Evolutionary conservation across 2,113 vertebrate genomes (phyloP).

Genomic region (Crotalus viridis): DNA sequence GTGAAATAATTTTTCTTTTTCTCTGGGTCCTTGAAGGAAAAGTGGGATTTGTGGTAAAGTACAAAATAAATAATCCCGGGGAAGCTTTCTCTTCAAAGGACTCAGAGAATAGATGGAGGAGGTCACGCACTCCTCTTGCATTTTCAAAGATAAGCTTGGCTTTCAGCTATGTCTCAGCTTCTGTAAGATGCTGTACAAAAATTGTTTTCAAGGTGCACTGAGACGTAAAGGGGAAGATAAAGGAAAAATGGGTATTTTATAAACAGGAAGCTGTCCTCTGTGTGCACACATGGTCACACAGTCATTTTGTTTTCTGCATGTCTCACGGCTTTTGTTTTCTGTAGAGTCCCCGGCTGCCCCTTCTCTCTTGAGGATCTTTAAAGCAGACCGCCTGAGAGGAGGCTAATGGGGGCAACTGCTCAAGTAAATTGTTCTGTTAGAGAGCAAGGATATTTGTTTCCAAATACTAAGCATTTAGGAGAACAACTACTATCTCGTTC

Average conservation of each 20-base stretch:
- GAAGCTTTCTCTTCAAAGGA: neutral
- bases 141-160: neutral
- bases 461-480: neutral
- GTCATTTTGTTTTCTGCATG: neutral
- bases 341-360: neutral
- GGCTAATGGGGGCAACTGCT: constrained; percentile 19
- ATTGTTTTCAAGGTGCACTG: neutral
- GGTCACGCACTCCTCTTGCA: neutral
- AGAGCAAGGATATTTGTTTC: constrained; percentile 14
- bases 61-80: neutral
- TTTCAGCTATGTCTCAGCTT: neutral
- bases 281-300: neutral
- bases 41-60: too few species aligned
- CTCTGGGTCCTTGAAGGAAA: neutral
- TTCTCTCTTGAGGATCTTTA: neutral
- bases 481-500: neutral
- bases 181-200: neutral
- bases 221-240: neutral
- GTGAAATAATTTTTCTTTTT: neutral
- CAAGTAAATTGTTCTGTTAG: constrained; percentile 12
- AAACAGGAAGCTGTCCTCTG: neutral
- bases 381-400: neutral
- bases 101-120: neutral
- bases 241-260: neutral
- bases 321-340: neutral